Evolutionary conservation across 2,888 invertebrate species (phyloP), one percentile per base, ranked within the genome.

Genomic region (Melanargia galathea): DNA sequence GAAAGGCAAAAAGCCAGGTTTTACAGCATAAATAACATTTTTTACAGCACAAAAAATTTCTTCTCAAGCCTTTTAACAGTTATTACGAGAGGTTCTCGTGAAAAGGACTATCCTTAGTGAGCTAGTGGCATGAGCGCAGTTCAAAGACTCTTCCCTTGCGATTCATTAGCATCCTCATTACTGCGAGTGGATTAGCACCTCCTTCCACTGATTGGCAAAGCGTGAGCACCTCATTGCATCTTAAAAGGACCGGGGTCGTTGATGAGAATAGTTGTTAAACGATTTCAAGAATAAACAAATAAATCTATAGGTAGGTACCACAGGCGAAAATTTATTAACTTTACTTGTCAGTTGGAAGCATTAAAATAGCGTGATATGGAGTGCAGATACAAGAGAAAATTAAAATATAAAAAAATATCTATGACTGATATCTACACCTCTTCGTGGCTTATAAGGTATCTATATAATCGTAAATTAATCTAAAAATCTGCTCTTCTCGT

Each of bases 141-240:
- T 49, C 60, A 63, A 65, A 62, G 68, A 71, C 75, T 77, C 80
- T 82, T 73, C 75, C 82, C 80, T 83, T 81, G 80, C 73, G 64
- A 68, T 67, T 79, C 76, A 83, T 83, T 83, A 83, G 82, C 83
- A 74, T 75, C 73, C 78, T 79, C 76, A 77, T 83, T 81, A 71
- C 60, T 68, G 70, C 68, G 69, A 77, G 77, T 77, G 74, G 76
- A 73, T 79, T 79, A 78, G 75, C 77, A 76, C 77, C 78, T 77
- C 65, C 70, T 77, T 73, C 72, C 70, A 67, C 73, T 73, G 74
- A 75, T 74, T 74, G 71, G 70, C 67, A 63, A 72, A 71, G 58
- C 73, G 71, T 71, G 71, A 73, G 68, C 70, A 60, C 61, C 66
- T 71, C 70, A 70, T 72, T 33, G 35, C 64, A 68, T 69, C 65